Evolutionary conservation across 1,140 invertebrate species (phyloP), one percentile per base, ranked within the genome.

Genomic region (Elysia chlorotica): DNA sequence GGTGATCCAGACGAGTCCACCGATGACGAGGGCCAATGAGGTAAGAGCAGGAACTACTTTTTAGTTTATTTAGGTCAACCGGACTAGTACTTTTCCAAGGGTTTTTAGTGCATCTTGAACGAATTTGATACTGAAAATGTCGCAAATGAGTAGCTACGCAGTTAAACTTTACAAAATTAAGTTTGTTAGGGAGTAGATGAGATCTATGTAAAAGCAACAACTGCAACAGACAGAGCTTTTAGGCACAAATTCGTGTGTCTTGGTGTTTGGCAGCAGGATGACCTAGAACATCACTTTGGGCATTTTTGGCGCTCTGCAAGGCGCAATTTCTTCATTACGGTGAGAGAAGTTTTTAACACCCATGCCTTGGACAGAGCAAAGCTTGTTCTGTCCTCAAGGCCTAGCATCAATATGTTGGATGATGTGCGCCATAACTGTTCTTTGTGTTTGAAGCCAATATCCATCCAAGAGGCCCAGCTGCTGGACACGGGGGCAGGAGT

Each of bases 241-340:
- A 10, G 56, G 6, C 56, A 59, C 28, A 10, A 59, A 28, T 59
- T 17, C 25, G 56, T 59, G 10, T 59, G 56, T 6, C 25, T 59
- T 23, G 17, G 56, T 10, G 17, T 17, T 30, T 59, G 28, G 17
- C 56, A 59, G 25, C 56, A 59, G 56, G 56, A 59, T 59, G 56
- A 59, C 56, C 28, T 59, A 28, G 56, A 59, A 59, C 56, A 59
- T 25, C 56, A 59, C 28, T 59, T 59, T 25, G 56, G 56, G 10
- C 56, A 59, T 59, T 59, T 59, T 25, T 17, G 56, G 28, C 56
- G 56, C 28, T 59, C 56, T 25, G 56, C 56, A 17, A 25, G 56
- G 28, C 25, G 56, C 28, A 59, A 59, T 59, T 59, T 17, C 25
- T 59, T 17, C 25, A 59, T 59, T 6, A 59, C 56, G 6, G 28